These are phyloP conservation scores for Aphelocoma coerulescens DNA, from an alignment of 2,113 vertebrate species.

Conservation along the genomic window DNA sequence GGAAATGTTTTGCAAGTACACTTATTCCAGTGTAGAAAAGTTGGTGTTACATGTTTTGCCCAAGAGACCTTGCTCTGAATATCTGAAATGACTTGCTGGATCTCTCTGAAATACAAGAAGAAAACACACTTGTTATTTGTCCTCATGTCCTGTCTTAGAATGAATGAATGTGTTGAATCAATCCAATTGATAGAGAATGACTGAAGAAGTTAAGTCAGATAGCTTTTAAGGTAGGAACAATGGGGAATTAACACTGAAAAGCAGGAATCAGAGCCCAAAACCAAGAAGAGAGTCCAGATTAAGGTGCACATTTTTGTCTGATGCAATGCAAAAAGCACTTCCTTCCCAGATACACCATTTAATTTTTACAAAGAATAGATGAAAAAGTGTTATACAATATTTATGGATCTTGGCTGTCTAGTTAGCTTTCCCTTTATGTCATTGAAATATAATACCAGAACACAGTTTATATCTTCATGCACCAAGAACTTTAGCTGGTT, in stretches of 20 bases:
- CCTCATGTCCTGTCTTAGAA: neutral
- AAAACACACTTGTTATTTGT: neutral
- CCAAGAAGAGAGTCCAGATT: neutral
- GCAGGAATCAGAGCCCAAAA: neutral
- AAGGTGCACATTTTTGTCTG: neutral
- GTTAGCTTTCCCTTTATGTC: neutral
- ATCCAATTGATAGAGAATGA: neutral
- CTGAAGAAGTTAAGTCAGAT: neutral
- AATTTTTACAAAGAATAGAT: neutral
- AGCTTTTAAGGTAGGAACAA: constrained; percentile 23
- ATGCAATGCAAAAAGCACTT: neutral
- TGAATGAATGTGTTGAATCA: neutral
- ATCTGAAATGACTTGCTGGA: neutral
- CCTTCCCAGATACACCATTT: neutral
- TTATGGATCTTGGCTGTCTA: neutral
- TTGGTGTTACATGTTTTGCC: neutral
- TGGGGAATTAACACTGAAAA: neutral
- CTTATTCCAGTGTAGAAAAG: neutral
- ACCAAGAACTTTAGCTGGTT: neutral
- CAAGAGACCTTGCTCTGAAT: neutral
- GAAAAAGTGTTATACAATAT: neutral
- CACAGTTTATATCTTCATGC: neutral
- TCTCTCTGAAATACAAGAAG: neutral
- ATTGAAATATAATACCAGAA: neutral
- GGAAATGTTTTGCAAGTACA: neutral